phyloP scores from a whole-genome alignment of 30 jellyfish, hydroid and myxozoan genomes.

The Cassiopea andromeda region DNA sequence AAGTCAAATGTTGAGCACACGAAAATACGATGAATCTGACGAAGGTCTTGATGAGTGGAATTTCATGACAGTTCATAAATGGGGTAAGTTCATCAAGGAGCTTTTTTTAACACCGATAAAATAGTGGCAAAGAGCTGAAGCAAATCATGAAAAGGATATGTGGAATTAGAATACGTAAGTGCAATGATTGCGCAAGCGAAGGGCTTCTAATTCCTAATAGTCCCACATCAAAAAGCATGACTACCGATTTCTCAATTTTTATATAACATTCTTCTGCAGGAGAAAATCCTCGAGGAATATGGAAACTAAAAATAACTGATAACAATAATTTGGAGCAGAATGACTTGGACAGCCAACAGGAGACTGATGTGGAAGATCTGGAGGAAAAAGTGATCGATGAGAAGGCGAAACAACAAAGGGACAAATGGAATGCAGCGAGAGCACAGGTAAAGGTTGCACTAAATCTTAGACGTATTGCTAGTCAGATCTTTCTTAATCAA shows the following conservation, averaged over 20 bases:
- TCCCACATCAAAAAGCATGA: too few relatives aligned
- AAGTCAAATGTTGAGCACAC: slow-evolving; percentile 99
- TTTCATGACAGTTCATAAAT: slow-evolving; percentile 98
- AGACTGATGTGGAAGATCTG: slow-evolving; percentile 94
- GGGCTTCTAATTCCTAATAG: too few relatives aligned
- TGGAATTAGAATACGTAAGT: too few relatives aligned
- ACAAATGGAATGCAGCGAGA: slow-evolving; percentile 84
- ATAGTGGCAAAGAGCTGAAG: too few relatives aligned
- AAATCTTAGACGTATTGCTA: too few relatives aligned
- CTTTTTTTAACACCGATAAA: background rate
- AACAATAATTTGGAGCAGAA: slow-evolving; percentile 85
- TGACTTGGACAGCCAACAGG: slow-evolving; percentile 72
- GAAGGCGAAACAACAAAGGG: slow-evolving; percentile 76
- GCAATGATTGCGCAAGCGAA: too few relatives aligned
- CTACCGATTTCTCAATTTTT: too few relatives aligned
- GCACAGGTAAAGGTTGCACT: slow-evolving; percentile 54
- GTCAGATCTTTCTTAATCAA: too few relatives aligned
- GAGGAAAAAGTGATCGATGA: slow-evolving; percentile 95
- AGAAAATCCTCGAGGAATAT: slow-evolving; percentile 92
- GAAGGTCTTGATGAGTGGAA: slow-evolving; percentile 99
- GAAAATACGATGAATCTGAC: slow-evolving; percentile 96
- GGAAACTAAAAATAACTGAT: slow-evolving; percentile 91
- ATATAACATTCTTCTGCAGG: slow-evolving; percentile 51
- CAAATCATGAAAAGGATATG: too few relatives aligned
- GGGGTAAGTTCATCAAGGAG: slow-evolving; percentile 86